phyloP scores from a whole-genome alignment of 2,888 invertebrate genomes.

The Orthosia gracilis region DNA sequence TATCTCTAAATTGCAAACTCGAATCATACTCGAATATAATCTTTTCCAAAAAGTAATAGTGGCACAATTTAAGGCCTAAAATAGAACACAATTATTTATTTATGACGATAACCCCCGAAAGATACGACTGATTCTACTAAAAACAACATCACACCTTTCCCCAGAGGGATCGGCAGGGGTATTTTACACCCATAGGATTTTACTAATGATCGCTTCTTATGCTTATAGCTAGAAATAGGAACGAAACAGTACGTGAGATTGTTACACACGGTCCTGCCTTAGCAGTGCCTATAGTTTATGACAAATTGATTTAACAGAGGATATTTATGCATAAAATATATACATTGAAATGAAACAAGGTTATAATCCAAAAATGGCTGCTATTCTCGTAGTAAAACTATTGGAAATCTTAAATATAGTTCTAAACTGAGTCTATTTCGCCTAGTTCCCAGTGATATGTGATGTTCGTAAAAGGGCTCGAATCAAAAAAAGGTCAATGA shows the following conservation, averaged over 20 bases:
- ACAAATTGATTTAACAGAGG: constrained; percentile 9
- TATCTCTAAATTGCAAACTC: background rate
- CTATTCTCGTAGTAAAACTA: background rate
- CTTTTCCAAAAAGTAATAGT: too few species aligned
- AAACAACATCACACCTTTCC: background rate
- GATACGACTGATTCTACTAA: constrained; percentile 46
- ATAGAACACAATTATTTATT: background rate
- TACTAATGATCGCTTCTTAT: constrained; percentile 1
- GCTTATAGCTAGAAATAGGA: constrained; percentile 19
- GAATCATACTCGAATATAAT: too few species aligned
- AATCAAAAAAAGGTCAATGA: background rate
- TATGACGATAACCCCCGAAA: constrained; percentile 27
- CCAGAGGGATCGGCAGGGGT: background rate
- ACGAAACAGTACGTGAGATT: constrained; percentile 20
- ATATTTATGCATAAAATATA: constrained; percentile 15
- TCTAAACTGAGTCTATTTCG: background rate
- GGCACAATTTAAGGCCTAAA: background rate
- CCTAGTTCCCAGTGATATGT: background rate
- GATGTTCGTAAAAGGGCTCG: background rate
- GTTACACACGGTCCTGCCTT: constrained; percentile 47
- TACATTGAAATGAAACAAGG: constrained; percentile 17
- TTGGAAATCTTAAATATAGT: background rate
- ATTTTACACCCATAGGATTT: background rate
- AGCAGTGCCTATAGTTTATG: constrained; percentile 59
- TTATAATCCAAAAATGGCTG: background rate